Base-by-base conservation (phyloP, 2,888 invertebrate species). In the Ichneumon xanthorius region DNA sequence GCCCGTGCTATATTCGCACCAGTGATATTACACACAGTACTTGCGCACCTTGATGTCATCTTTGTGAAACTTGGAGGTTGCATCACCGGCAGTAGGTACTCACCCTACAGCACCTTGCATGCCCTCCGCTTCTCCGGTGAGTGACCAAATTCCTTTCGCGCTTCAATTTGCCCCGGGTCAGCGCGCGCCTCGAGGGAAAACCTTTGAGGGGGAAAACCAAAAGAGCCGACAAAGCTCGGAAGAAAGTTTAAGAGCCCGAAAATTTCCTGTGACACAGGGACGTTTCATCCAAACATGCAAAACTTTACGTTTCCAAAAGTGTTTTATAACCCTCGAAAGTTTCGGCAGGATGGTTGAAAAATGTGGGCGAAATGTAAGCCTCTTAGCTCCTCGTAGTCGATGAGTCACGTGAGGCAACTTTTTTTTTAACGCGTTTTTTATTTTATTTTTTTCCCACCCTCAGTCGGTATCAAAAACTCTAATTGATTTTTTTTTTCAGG, bases 81-180 rank as follows among this genome's bases (percentile, higher is more conserved):
- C 55, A 53, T 71, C 37, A 48, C 76, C 26, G 45, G 11, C 40
- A 40, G 22, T 9, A 53, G 76, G 45, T 30, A 16, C 65, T 73
- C 11, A 53, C 33, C 30, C 45, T 68, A 37, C 63, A 58, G 48
- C 6, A 22, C 26, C 33, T 22, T n/a, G 61, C 45, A 70, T 48
- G 33, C 22, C 50, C 53, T 53, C 14, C 19, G 26, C 19, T 50
- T 33, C 45, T 45, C 71, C 65, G 68, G 55, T 68, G 19, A 71
- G 63, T 65, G 65, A 70, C 58, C 55, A 72, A 82, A 77, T 77
- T 71, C 71, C 82, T 82, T n/a, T 58, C 68, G 68, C 30, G 55
- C 45, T 58, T 30, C 22, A 53, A 67, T 45, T 30, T 65, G 37
- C 71, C 55, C 70, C 45, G 55, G 71, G 71, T 55, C 71, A 19